Evolutionary conservation across 2,113 vertebrate genomes (phyloP).

Genomic region (Cyphomyrus discorhynchus): DNA sequence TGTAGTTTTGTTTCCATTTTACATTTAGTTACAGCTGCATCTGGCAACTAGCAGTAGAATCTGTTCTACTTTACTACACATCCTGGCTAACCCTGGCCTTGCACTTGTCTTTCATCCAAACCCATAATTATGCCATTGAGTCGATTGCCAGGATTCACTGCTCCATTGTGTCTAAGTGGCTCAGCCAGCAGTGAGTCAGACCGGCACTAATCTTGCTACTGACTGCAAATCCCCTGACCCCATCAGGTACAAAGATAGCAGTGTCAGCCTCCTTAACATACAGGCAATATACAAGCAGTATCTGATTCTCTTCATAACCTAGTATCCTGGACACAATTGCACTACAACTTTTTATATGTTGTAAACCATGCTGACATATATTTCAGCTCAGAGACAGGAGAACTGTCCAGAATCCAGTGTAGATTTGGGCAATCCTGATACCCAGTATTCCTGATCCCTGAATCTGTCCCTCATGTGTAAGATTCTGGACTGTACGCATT

Average conservation of each 20-base stretch:
- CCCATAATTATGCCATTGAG: neutral
- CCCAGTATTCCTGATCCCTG: neutral
- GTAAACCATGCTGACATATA: neutral
- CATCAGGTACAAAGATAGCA: neutral
- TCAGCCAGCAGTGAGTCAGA: neutral
- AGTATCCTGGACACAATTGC: neutral
- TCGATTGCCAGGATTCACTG: neutral
- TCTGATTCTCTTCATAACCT: neutral
- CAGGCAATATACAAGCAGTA: neutral
- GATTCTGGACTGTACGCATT: neutral
- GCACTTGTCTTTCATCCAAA: neutral
- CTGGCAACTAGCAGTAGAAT: neutral
- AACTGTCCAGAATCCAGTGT: neutral
- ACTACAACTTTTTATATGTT: neutral
- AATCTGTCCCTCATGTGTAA: neutral
- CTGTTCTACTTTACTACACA: neutral
- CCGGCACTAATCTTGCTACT: neutral
- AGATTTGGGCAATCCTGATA: neutral
- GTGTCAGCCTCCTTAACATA: neutral
- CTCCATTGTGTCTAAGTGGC: neutral
- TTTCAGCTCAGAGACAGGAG: neutral
- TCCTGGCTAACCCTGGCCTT: neutral
- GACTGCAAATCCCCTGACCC: neutral
- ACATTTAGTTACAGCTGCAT: neutral
- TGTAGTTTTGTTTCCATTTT: neutral